phyloP scores from a whole-genome alignment of 2,113 vertebrate genomes.

The Tachuris rubrigastra region DNA sequence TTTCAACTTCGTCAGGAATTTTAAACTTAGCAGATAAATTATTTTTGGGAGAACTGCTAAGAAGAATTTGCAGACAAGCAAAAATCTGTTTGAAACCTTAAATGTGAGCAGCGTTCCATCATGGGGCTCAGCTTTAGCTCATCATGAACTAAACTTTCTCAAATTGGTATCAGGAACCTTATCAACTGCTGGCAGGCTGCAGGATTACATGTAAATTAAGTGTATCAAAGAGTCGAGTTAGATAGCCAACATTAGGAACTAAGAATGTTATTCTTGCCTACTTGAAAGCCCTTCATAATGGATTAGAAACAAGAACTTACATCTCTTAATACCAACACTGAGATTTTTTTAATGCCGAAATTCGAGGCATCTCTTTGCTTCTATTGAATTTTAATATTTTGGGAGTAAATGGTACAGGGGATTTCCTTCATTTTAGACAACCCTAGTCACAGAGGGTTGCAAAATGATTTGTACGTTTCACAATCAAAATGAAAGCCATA shows the following conservation, averaged over 20 bases:
- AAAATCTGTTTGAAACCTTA: slow-evolving; percentile 60
- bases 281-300: slow-evolving; percentile 61
- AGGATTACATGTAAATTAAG: slow-evolving; percentile 76
- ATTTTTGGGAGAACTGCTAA: neutral
- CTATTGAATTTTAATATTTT: slow-evolving; percentile 47
- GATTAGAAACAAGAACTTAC: slow-evolving; percentile 69
- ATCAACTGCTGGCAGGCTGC: slow-evolving; percentile 70
- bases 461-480: neutral
- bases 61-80: neutral
- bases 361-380: slow-evolving; percentile 7
- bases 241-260: slow-evolving; percentile 44
- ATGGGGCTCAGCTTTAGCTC: slow-evolving; percentile 4
- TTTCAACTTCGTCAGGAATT: neutral
- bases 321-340: slow-evolving; percentile 39
- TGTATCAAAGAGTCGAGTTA: slow-evolving; percentile 55
- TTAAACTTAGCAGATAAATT: neutral
- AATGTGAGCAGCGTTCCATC: slow-evolving; percentile 35
- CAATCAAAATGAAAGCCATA: slow-evolving; percentile 30
- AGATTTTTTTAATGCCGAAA: neutral
- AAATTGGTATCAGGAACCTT: slow-evolving; percentile 61
- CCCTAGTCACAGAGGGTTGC: neutral
- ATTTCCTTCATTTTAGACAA: slow-evolving; percentile 62
- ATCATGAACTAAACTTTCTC: neutral
- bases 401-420: neutral
- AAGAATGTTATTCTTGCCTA: slow-evolving; percentile 41